phyloP scores from a whole-genome alignment of 2,113 vertebrate genomes.

The Microtus ochrogaster region DNA sequence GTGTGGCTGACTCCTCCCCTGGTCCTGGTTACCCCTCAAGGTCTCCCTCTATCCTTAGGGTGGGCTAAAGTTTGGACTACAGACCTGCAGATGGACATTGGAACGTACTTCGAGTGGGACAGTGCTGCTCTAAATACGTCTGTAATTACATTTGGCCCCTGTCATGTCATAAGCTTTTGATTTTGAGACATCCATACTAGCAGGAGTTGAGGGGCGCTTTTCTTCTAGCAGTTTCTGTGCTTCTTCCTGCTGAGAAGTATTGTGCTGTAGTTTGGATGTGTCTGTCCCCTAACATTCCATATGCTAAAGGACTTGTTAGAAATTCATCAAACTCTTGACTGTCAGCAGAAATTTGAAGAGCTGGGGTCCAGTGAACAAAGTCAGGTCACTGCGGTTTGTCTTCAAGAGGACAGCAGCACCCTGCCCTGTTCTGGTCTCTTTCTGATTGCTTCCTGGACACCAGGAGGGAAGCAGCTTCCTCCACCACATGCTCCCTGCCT shows the following conservation, averaged over 20 bases:
- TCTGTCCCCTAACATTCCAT: no score
- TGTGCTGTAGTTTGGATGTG: neutral
- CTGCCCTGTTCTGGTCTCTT: neutral
- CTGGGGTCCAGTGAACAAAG: neutral
- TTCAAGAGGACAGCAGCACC: neutral
- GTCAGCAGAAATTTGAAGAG: neutral
- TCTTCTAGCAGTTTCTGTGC: neutral
- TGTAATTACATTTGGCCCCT: accelerated
- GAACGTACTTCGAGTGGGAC: neutral
- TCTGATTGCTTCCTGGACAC: neutral
- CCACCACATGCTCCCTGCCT: neutral
- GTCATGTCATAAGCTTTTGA: neutral
- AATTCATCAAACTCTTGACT: neutral
- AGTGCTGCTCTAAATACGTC: accelerated
- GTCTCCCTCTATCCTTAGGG: neutral
- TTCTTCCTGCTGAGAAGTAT: neutral
- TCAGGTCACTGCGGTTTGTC: neutral
- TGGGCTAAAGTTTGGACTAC: neutral
- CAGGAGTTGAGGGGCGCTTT: neutral
- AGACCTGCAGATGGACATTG: neutral
- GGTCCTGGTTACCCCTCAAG: neutral
- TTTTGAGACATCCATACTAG: neutral
- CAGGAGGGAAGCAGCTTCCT: neutral
- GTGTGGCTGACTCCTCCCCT: no score
- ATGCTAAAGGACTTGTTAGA: neutral